Conservation (phyloP, 2,113 vertebrate genomes). For the Coracopsis vasa region DNA sequence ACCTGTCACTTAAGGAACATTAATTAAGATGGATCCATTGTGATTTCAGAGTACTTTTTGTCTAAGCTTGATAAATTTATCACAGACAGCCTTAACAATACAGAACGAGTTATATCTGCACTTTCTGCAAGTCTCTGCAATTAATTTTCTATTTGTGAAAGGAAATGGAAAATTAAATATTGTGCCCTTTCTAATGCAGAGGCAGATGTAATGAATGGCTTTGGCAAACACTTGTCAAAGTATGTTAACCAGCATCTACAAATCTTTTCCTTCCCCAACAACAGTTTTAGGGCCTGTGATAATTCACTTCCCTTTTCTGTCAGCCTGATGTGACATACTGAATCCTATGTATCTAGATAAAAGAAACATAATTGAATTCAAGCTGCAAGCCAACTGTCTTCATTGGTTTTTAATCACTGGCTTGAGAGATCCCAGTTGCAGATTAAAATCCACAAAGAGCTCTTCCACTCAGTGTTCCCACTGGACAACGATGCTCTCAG, state of each 20-base stretch:
- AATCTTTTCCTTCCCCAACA: slow-evolving; percentile 42
- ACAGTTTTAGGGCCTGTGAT: neutral
- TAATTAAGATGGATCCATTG: slow-evolving; percentile 69
- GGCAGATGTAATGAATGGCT: slow-evolving; percentile 43
- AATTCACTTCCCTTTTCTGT: slow-evolving; percentile 23
- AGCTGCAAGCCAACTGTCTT: neutral
- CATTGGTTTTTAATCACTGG: neutral
- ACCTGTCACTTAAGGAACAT: slow-evolving; percentile 47
- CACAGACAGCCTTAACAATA: slow-evolving; percentile 68
- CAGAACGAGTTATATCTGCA: slow-evolving; percentile 51
- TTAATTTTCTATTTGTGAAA: slow-evolving; percentile 69
- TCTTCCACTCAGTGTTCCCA: neutral
- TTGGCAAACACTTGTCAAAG: slow-evolving; percentile 60
- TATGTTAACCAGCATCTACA: slow-evolving; percentile 38
- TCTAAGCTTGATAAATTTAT: slow-evolving; percentile 69
- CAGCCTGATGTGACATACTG: neutral
- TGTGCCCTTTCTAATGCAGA: slow-evolving; percentile 48
- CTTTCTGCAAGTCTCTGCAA: slow-evolving; percentile 53
- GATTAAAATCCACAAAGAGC: neutral
- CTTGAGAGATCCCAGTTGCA: neutral
- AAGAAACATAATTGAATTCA: slow-evolving; percentile 8
- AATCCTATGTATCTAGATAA: neutral
- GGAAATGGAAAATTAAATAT: slow-evolving; percentile 69
- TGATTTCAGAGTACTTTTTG: slow-evolving; percentile 69
- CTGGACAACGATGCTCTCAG: neutral